Percentiles rank a stretch among this genome's conserved stretches.
phyloP scores from a whole-genome alignment of 2,113 vertebrate genomes.

The Sturnira hondurensis region DNA sequence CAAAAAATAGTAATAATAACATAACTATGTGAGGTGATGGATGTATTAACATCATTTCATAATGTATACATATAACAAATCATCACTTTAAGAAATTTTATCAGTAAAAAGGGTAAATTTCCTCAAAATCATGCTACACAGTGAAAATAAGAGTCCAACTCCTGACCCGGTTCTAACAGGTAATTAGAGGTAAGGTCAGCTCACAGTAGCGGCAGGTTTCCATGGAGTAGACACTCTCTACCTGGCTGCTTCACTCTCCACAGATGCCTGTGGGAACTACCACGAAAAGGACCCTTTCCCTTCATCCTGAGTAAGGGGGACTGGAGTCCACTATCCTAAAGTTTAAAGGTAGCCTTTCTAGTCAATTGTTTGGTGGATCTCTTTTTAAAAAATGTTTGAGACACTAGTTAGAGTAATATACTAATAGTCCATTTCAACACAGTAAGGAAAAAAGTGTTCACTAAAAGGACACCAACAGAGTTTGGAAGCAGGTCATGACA shows the following conservation, averaged over 20 bases:
- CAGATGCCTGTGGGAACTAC: not conserved
- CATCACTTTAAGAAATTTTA: not conserved
- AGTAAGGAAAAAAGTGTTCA: not conserved
- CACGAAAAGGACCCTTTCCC: not conserved
- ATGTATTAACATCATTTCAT: conserved; percentile 15
- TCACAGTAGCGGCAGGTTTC: not conserved
- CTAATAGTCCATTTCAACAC: not conserved
- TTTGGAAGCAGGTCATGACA: not conserved
- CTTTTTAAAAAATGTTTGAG: not conserved
- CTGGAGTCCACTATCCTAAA: not conserved
- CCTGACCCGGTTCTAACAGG: not conserved
- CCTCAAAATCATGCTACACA: conserved; percentile 12
- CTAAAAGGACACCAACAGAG: not conserved
- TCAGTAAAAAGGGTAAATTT: not conserved
- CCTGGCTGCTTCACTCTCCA: not conserved
- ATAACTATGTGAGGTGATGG: not conserved
- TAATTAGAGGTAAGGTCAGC: not conserved
- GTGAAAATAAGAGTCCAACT: conserved; percentile 19
- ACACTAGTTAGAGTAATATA: not conserved
- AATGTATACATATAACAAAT: not conserved
- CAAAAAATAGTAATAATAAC: not conserved
- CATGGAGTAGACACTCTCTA: not conserved
- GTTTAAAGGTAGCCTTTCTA: not conserved
- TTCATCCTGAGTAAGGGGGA: not conserved
- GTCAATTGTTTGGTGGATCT: not conserved